Conservation (phyloP, 2,797 vertebrate genomes). For the Sparus aurata region DNA sequence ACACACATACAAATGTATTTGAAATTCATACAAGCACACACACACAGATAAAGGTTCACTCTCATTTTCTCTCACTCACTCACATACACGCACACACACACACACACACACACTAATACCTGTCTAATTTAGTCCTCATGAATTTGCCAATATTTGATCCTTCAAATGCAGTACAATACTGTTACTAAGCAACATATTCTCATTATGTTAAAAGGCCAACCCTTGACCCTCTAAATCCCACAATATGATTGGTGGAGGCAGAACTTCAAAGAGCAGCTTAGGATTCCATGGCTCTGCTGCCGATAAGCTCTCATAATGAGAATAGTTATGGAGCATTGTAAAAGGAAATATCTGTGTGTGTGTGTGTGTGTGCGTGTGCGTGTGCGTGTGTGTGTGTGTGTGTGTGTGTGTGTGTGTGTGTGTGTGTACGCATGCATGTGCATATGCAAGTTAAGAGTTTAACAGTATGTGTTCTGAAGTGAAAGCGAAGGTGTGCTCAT, state of each 20-base stretch:
- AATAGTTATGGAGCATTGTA: constrained; percentile 74
- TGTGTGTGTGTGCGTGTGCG: constrained; percentile 42
- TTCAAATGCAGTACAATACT: constrained; percentile 64
- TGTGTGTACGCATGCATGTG: constrained; percentile 37
- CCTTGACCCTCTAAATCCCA: constrained; percentile 68
- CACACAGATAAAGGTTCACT: constrained; percentile 11
- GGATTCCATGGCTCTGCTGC: constrained; percentile 71
- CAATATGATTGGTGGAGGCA: constrained; percentile 66
- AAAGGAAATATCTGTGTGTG: constrained; percentile 59
- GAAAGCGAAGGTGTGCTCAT: constrained; percentile 33
- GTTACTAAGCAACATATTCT: constrained; percentile 80
- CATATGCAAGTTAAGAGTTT: constrained; percentile 54
- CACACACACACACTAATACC: constrained; percentile 44
- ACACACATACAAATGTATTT: constrained; percentile 19
- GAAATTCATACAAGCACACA: constrained; percentile 30
- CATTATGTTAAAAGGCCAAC: constrained; percentile 76
- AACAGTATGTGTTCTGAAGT: constrained; percentile 42
- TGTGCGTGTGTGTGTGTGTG: constrained; percentile 29
- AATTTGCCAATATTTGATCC: constrained; percentile 67
- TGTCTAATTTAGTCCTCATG: constrained; percentile 55
- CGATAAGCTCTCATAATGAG: constrained; percentile 81
- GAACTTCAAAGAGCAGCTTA: constrained; percentile 80
- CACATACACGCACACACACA: constrained; percentile 5
- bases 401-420: constrained; percentile 36
- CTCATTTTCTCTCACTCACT: constrained; percentile 8